Evolutionary conservation across 2,113 vertebrate species (phyloP).

Genomic region (Oryzias celebensis): DNA sequence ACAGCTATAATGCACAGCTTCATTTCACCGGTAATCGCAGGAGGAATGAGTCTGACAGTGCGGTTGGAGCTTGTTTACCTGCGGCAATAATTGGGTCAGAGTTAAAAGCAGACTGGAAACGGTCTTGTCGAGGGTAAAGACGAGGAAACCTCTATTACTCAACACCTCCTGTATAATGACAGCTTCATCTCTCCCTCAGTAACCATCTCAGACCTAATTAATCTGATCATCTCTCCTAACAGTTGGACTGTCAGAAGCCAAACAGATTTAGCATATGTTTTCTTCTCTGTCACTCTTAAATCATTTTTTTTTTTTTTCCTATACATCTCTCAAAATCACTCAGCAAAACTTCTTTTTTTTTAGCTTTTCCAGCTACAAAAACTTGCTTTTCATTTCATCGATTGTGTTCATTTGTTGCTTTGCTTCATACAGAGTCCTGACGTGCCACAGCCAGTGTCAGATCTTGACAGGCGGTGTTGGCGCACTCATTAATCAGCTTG

Average conservation of each 20-base stretch:
- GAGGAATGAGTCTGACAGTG: conserved; percentile 58
- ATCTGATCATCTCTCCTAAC: conserved; percentile 70
- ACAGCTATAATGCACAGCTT: conserved; percentile 76
- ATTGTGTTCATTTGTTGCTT: neutral
- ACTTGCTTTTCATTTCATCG: too few species aligned
- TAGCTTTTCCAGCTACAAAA: too few species aligned
- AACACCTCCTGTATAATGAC: conserved; percentile 72
- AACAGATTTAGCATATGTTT: conserved; percentile 68
- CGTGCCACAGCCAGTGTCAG: conserved; percentile 69
- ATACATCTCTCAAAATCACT: conserved; percentile 8
- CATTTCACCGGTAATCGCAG: conserved; percentile 69
- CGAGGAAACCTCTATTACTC: conserved; percentile 67
- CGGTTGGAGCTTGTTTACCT: conserved; percentile 67
- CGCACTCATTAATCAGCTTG: conserved; percentile 78
- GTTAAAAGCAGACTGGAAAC: conserved; percentile 55
- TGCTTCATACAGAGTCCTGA: conserved; percentile 42
- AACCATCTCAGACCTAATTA: conserved; percentile 69
- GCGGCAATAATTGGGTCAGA: conserved; percentile 73
- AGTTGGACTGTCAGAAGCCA: conserved; percentile 64
- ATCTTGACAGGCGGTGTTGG: conserved; percentile 71
- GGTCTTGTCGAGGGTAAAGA: conserved; percentile 48
- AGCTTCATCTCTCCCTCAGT: conserved; percentile 73
- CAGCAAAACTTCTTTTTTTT: too few species aligned
- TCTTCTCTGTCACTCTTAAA: conserved; percentile 29
- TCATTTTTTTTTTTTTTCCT: conserved; percentile 14